Percentiles rank a stretch among this genome's conserved stretches.
Evolutionary conservation across 2,113 vertebrate species (phyloP).

Genomic region (Zosterops borbonicus): DNA sequence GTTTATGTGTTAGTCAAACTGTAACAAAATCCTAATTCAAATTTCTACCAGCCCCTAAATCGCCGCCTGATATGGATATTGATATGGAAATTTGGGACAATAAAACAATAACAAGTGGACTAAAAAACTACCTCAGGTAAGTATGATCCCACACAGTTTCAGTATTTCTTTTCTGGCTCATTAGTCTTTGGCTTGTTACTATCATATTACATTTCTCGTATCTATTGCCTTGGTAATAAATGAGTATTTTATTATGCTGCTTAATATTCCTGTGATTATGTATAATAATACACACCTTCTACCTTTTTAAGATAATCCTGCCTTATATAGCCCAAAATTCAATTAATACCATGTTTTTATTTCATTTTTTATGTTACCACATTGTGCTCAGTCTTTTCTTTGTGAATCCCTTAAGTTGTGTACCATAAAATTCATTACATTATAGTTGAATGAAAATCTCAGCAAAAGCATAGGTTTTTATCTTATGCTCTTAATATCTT

Average conservation of each 20-base stretch:
- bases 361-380: background rate
- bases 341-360: background rate
- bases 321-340: background rate
- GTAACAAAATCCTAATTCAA: conserved; percentile 15
- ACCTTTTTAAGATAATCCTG: background rate
- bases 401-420: background rate
- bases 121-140: conserved; percentile 99
- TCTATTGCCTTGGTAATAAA: background rate
- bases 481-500: background rate
- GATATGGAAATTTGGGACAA: conserved; percentile 96
- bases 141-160: background rate
- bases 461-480: background rate
- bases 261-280: background rate
- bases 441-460: background rate
- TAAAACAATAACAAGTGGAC: conserved; percentile 95
- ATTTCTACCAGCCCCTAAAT: conserved; percentile 83
- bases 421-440: background rate
- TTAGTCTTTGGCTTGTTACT: background rate
- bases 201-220: background rate
- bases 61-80: conserved; percentile 89
- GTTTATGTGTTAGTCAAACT: background rate
- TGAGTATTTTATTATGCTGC: background rate
- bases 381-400: background rate
- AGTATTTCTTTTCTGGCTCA: background rate
- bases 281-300: background rate